Conservation (phyloP, 2,113 vertebrate genomes). For the Otus sunia region DNA sequence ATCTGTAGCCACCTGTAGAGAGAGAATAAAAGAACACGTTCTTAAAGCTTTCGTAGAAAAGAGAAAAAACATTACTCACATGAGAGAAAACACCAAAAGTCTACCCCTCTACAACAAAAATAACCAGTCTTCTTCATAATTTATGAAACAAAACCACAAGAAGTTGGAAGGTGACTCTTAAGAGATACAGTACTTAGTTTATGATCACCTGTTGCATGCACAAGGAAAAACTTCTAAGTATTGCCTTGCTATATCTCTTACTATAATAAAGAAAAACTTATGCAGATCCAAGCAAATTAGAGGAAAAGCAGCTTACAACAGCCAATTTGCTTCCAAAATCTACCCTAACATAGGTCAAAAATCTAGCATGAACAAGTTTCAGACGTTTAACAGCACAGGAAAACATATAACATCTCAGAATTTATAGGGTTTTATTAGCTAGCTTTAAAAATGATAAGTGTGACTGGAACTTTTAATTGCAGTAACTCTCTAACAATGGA, state of each 20-base stretch:
- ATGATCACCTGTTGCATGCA: not conserved
- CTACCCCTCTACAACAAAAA: not conserved
- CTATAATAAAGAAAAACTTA: not conserved
- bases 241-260: not conserved
- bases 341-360: not conserved
- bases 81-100: not conserved
- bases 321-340: not conserved
- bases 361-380: not conserved
- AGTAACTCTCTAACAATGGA: slow-evolving; percentile 30
- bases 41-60: not conserved
- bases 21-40: not conserved
- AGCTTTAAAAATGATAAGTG: slow-evolving; percentile 12
- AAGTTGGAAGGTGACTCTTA: not conserved
- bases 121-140: not conserved
- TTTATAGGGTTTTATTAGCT: not conserved
- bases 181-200: not conserved
- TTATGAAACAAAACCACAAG: not conserved
- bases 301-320: not conserved
- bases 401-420: not conserved
- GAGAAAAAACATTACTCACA: not conserved
- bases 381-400: not conserved
- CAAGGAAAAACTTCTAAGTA: not conserved
- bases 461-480: slow-evolving; percentile 33
- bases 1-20: not conserved
- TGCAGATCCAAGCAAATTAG: not conserved